These are phyloP conservation scores for Pipa parva DNA, from an alignment of 2,113 vertebrate species.

Conservation along the genomic window DNA sequence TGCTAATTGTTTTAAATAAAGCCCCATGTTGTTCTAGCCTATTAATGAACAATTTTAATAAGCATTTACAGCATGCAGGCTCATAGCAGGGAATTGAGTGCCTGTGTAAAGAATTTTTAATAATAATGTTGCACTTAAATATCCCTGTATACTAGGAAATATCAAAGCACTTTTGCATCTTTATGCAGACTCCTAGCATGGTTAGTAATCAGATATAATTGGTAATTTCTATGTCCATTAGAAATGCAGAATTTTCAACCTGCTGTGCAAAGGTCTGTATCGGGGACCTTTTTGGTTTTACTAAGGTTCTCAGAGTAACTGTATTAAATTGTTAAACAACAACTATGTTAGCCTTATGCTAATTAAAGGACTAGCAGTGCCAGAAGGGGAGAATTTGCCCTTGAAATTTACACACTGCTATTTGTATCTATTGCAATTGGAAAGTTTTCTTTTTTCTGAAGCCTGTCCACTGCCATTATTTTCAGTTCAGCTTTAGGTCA, in stretches of 20 bases:
- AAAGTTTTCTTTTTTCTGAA: too few relatives aligned
- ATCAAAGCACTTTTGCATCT: conserved; percentile 37
- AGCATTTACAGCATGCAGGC: conserved; percentile 38
- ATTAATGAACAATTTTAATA: conserved; percentile 44
- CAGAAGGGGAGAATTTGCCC: too few relatives aligned
- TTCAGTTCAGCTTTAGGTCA: too few relatives aligned
- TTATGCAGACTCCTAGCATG: conserved; percentile 29
- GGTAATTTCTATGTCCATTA: conserved; percentile 38
- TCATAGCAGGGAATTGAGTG: conserved; percentile 38
- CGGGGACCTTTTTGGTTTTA: conserved; percentile 27
- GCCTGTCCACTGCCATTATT: too few relatives aligned
- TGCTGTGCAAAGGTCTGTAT: conserved; percentile 28
- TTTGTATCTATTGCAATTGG: too few relatives aligned
- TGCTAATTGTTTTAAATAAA: conserved; percentile 44
- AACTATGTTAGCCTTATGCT: neutral
- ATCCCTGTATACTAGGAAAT: conserved; percentile 36
- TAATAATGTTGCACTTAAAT: conserved; percentile 41
- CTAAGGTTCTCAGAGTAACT: conserved; percentile 13
- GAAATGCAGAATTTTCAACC: conserved; percentile 20
- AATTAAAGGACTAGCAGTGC: too few relatives aligned
- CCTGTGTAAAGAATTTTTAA: conserved; percentile 37
- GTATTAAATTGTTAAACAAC: conserved; percentile 9
- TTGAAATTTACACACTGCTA: too few relatives aligned
- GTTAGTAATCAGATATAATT: conserved; percentile 39
- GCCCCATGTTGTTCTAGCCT: conserved; percentile 41